A percentile compares a stretch with the other conserved stretches of the same genome.
Evolutionary conservation across 1,140 invertebrate species (phyloP).

Genomic region (Penaeus japonicus): DNA sequence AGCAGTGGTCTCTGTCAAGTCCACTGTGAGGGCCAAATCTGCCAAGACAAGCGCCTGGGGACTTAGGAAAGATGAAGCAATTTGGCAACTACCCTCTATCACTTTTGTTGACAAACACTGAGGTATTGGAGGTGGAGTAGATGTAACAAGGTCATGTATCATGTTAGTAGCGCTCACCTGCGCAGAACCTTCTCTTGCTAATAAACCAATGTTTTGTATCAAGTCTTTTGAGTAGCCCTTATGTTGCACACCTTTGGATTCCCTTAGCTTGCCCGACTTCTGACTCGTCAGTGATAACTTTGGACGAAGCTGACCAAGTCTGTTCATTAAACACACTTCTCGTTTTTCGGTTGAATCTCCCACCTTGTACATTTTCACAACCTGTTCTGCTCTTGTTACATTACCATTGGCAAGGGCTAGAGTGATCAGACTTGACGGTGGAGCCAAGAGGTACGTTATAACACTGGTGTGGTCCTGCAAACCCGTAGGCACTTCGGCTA

Average conservation of each 20-base stretch:
- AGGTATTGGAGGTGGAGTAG: constrained; percentile 34
- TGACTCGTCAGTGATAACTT: constrained; percentile 24
- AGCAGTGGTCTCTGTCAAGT: constrained; percentile 37
- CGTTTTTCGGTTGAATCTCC: constrained; percentile 29
- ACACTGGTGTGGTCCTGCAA: constrained; percentile 13
- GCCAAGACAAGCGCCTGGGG: constrained; percentile 34
- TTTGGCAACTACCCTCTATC: constrained; percentile 9
- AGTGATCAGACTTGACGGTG: constrained; percentile 37
- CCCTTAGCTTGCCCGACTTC: background rate
- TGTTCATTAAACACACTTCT: constrained; percentile 15
- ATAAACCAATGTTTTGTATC: constrained; percentile 29
- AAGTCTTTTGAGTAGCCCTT: background rate
- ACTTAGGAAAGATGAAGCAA: constrained; percentile 31
- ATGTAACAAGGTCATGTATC: constrained; percentile 39
- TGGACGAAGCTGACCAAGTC: constrained; percentile 31
- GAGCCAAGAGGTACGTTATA: constrained; percentile 34
- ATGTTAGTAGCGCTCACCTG: constrained; percentile 33
- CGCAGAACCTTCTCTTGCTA: constrained; percentile 38
- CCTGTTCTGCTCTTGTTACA: constrained; percentile 24
- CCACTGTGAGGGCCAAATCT: constrained; percentile 34
- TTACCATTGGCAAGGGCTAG: constrained; percentile 41
- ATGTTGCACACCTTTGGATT: background rate
- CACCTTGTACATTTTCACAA: constrained; percentile 25
- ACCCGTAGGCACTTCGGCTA: background rate
- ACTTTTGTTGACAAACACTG: constrained; percentile 29